Conservation (phyloP, 2,888 invertebrate species). For the Leptura quadrifasciata region DNA sequence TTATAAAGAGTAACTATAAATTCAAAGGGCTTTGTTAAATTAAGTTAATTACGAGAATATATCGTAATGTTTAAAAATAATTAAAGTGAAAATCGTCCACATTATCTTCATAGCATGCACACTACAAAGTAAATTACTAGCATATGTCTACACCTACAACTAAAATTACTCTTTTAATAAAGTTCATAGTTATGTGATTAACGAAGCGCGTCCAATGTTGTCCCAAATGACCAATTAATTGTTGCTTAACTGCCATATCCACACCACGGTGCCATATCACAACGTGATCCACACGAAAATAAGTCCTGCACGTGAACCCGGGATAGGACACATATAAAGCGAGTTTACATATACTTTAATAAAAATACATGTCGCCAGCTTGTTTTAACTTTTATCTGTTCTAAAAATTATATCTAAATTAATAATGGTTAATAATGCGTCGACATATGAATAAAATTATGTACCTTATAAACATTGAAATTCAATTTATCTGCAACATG, state of each 20-base stretch:
- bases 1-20: background rate
- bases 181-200: background rate
- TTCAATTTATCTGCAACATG: no score
- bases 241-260: conserved; percentile 2
- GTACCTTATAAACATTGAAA: no score
- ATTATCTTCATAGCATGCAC: background rate
- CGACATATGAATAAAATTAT: no score
- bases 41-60: background rate
- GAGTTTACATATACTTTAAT: background rate
- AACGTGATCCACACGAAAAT: background rate
- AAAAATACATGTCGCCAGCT: background rate
- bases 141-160: conserved; percentile 3
- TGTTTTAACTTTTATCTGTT: background rate
- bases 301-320: background rate
- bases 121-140: background rate
- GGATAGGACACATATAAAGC: background rate
- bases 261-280: background rate
- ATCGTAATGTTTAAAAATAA: background rate
- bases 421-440: no score
- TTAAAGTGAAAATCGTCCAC: conserved; percentile 2
- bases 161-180: conserved; percentile 7
- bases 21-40: background rate
- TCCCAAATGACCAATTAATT: conserved; percentile 1
- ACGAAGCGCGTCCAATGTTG: background rate
- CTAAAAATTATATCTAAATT: no score